Evolutionary conservation across 2,888 invertebrate species (phyloP), one percentile per base, ranked within the genome.

Genomic region (Drosophila aldrichi): DNA sequence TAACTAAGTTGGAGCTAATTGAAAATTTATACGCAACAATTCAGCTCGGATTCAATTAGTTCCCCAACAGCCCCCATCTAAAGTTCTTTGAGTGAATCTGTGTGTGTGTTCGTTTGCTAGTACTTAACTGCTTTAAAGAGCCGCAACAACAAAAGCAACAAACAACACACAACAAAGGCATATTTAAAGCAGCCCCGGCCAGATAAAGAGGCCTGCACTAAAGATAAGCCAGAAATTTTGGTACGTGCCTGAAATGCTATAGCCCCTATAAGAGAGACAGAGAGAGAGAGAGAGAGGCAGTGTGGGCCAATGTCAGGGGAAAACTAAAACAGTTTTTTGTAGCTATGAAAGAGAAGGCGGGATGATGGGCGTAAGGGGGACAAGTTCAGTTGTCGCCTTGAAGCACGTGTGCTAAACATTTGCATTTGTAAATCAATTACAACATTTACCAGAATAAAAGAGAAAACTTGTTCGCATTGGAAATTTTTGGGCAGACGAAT

Each of bases 341-440:
- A 20, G 4, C 16, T 12, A n/a, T 14, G 7, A 20, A 1, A 10
- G 20, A 6, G n/a, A 9, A 3, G 5, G 38, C 22, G 14, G 36
- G 1, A 9, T 10, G 9, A n/a, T n/a, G 34, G 10, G 34, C 3
- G 36, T 6, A 20, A 41, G n/a, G 1, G 20, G 9, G 9, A n/a
- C n/a, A n/a, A n/a, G n/a, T n/a, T 32, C 18, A 49, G 67, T 22
- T n/a, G 51, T 54, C 32, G 54, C 55, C 36, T 56, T 34, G 36
- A 10, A 41, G 54, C 48, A 70, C 60, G 43, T 67, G 55, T 60
- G 74, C 29, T 22, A n/a, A 51, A 60, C 44, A 80, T 72, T 77
- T 69, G 63, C 81, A 78, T 80, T 80, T 60, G 61, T 66, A 80
- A 81, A 78, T 80, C 77, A 80, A 80, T 77, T 80, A 77, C 60